Evolutionary conservation across 2,888 invertebrate genomes (phyloP).

Genomic region (Drosophila emarginata): DNA sequence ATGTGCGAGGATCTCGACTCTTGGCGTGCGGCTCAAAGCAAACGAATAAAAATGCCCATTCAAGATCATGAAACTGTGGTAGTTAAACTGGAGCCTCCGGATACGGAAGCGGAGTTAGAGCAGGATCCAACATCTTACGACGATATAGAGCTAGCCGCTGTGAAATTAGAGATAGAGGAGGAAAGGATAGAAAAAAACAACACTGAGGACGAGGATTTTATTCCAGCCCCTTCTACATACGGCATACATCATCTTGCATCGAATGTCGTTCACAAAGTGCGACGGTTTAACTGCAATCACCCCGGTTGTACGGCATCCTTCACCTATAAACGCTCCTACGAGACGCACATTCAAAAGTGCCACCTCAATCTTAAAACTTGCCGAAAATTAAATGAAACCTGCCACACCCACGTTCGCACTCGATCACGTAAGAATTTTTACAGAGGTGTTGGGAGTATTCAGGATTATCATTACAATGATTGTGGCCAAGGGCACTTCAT

Average conservation of each 20-base stretch:
- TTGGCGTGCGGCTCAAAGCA: conserved; percentile 4
- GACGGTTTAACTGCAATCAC: neutral
- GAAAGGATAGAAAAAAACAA: neutral
- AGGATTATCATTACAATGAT: neutral
- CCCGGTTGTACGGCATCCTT: neutral
- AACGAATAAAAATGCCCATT: neutral
- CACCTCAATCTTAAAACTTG: neutral
- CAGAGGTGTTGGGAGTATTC: neutral
- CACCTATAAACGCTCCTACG: neutral
- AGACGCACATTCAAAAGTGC: neutral
- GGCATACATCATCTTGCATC: neutral
- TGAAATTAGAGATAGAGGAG: neutral
- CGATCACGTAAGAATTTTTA: neutral
- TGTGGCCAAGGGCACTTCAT: neutral
- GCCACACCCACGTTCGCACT: neutral
- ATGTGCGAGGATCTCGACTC: conserved; percentile 4
- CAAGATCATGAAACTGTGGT: neutral
- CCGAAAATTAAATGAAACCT: neutral
- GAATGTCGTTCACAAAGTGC: neutral
- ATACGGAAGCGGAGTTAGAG: neutral
- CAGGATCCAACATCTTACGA: neutral
- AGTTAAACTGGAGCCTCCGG: neutral
- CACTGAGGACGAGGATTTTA: neutral
- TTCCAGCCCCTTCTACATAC: neutral
- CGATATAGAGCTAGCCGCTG: neutral